These are phyloP conservation scores for Eristalinus sepulchralis DNA, from an alignment of 2,888 invertebrate genomes.

Conservation along the genomic window DNA sequence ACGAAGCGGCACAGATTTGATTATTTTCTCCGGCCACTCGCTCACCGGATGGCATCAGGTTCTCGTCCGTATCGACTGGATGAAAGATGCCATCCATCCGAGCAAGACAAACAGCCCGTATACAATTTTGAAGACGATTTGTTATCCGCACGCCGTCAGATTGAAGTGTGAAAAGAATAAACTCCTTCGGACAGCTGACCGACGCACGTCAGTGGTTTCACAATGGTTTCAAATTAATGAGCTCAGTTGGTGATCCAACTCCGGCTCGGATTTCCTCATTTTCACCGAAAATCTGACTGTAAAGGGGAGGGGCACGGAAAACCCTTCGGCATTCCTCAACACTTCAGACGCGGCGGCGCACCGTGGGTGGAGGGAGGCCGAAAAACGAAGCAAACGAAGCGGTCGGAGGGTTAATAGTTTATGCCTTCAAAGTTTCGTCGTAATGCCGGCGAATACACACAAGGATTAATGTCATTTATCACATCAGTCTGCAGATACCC, in stretches of 20 bases:
- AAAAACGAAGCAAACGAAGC: neutral
- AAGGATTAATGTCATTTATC: conserved; percentile 63
- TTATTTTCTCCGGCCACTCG: neutral
- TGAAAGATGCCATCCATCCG: neutral
- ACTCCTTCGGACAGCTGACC: neutral
- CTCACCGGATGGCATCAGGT: neutral
- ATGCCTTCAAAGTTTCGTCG: conserved; percentile 48
- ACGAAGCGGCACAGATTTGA: neutral
- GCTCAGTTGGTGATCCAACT: neutral
- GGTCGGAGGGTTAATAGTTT: conserved; percentile 49
- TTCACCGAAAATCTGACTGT: neutral
- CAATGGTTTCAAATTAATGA: neutral
- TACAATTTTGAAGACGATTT: neutral
- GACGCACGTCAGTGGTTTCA: neutral
- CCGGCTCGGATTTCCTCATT: neutral
- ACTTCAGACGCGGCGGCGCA: neutral
- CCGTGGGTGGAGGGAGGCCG: neutral
- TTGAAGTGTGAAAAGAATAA: neutral
- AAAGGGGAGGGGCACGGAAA: neutral
- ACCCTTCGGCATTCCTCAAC: neutral
- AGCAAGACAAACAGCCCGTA: neutral
- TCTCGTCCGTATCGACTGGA: neutral
- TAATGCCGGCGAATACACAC: conserved; percentile 24
- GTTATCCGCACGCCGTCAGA: neutral
- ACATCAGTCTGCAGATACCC: conserved; percentile 26